Conservation (phyloP, 2,888 invertebrate species). For the Sepiola atlantica region DNA sequence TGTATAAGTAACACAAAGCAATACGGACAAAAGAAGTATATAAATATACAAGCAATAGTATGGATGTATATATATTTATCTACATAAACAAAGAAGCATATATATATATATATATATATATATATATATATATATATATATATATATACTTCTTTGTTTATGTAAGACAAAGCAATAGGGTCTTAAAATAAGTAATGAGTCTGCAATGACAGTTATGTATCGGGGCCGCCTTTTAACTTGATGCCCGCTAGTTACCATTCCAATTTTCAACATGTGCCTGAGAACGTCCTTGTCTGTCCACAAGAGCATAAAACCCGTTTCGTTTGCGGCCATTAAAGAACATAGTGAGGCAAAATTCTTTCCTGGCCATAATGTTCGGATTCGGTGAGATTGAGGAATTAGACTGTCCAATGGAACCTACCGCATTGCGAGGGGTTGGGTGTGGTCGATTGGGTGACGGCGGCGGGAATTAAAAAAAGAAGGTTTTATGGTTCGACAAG, state of each 20-base stretch:
- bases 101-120: neutral
- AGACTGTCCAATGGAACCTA: neutral
- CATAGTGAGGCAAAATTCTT: neutral
- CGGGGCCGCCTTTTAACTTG: neutral
- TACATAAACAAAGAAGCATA: neutral
- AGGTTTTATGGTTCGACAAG: neutral
- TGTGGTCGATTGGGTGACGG: no score
- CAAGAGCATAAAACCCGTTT: neutral
- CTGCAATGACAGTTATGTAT: neutral
- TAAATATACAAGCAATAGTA: neutral
- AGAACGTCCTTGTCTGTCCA: conserved; percentile 2
- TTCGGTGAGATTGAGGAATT: no score
- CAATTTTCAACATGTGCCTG: neutral
- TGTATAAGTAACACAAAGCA: neutral
- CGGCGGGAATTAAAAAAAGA: neutral
- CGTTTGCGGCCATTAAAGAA: neutral
- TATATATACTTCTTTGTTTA: neutral
- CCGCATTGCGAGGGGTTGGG: neutral
- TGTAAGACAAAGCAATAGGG: neutral
- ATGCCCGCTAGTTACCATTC: conserved; percentile 32
- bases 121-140: neutral
- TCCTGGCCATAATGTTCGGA: neutral
- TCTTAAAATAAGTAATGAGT: neutral
- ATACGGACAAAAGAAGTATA: no score
- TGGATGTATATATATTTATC: neutral